These are phyloP conservation scores for Bombus sibiricus DNA, from an alignment of 1,140 invertebrate genomes.

Conservation along the genomic window DNA sequence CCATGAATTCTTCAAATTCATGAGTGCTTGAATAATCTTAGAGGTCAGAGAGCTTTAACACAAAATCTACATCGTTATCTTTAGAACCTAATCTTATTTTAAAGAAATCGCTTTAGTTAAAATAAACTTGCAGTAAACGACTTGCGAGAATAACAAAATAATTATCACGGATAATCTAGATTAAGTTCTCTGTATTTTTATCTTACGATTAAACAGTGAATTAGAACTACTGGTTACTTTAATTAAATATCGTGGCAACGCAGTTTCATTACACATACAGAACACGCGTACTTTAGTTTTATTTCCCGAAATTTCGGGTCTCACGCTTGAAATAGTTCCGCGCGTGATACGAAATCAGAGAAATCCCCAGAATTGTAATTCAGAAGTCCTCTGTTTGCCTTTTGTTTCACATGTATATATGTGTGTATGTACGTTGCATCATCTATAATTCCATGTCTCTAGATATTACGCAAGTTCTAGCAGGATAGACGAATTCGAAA, in stretches of 20 bases:
- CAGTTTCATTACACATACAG: not conserved
- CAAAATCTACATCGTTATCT: too few species aligned
- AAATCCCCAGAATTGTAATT: not conserved
- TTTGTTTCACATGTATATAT: not conserved
- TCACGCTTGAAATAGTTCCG: not conserved
- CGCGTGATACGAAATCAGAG: not conserved
- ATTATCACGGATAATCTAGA: not conserved
- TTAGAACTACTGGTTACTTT: not conserved
- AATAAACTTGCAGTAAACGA: not conserved
- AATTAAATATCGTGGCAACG: not conserved
- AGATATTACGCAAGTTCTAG: not conserved
- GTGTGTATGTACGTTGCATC: not conserved
- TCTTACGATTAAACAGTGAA: not conserved
- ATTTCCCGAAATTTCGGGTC: not conserved
- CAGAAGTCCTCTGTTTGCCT: not conserved
- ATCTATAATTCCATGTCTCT: constrained; percentile 10
- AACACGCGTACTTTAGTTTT: not conserved
- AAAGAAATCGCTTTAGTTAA: not conserved
- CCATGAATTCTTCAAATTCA: too few species aligned
- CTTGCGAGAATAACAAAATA: not conserved
- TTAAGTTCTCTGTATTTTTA: not conserved
- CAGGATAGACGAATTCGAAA: not conserved
- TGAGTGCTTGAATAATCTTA: too few species aligned
- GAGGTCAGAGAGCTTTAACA: too few species aligned
- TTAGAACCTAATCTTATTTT: too few species aligned